These are phyloP conservation scores for Benitochromis conjunctus DNA, from an alignment of 2,113 vertebrate species.

Conservation along the genomic window DNA sequence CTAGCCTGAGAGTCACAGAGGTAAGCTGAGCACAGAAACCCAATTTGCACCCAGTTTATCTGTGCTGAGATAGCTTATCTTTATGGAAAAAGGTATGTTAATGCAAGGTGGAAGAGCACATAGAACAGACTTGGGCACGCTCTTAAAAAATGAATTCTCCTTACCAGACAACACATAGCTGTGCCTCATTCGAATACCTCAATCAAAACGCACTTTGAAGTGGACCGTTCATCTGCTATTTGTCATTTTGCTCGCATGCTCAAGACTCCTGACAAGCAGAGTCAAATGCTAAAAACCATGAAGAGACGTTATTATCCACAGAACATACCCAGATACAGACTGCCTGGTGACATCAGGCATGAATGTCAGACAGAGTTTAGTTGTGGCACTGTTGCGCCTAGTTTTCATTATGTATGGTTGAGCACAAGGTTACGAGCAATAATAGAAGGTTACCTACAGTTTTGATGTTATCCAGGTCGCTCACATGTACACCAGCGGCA, in stretches of 20 bases:
- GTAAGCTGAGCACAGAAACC: not conserved
- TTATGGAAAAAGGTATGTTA: not conserved
- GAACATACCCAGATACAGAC: not conserved
- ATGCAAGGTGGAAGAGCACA: not conserved
- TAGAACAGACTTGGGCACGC: not conserved
- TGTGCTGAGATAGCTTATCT: not conserved
- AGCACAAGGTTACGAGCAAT: not conserved
- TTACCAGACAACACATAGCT: not conserved
- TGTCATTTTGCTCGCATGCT: not conserved
- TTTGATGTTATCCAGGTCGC: not conserved
- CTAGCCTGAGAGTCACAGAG: not conserved
- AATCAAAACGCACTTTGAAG: not conserved
- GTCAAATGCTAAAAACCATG: not conserved
- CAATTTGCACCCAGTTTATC: not conserved
- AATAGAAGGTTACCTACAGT: not conserved
- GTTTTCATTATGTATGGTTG: slow-evolving; percentile 5
- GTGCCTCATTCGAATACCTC: not conserved
- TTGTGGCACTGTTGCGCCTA: not conserved
- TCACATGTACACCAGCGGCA: not conserved
- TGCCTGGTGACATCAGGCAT: not conserved
- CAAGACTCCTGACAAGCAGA: not conserved
- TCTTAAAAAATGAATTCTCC: not conserved
- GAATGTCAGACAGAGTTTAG: not conserved
- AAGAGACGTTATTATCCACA: not conserved
- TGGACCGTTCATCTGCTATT: not conserved